These are phyloP conservation scores for Caerostris extrusa DNA, from an alignment of 1,140 invertebrate species.

Conservation along the genomic window DNA sequence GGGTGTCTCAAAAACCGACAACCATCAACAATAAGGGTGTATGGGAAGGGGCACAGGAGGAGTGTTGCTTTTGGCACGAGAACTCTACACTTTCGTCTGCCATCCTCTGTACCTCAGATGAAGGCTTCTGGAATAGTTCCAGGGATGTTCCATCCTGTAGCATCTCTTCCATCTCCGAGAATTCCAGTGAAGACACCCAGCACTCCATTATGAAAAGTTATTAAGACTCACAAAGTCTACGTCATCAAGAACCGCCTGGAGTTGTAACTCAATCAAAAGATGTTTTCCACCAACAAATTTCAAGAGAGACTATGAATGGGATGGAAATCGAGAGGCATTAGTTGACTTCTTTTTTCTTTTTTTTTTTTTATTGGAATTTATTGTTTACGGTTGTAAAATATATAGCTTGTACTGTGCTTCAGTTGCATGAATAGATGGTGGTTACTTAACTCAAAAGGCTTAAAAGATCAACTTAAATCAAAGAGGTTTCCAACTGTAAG, in stretches of 20 bases:
- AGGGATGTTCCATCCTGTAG: not conserved
- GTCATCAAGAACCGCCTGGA: not conserved
- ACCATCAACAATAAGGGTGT: constrained; percentile 48
- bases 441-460: not conserved
- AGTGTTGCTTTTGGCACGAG: constrained; percentile 63
- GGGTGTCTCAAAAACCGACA: constrained; percentile 32
- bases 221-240: not conserved
- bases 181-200: constrained; percentile 45
- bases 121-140: not conserved
- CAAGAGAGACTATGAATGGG: not conserved
- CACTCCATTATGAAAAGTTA: constrained; percentile 63
- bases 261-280: constrained; percentile 40
- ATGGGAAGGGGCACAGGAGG: not conserved
- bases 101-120: not conserved
- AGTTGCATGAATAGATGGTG: not conserved
- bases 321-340: constrained; percentile 14
- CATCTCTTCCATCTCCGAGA: constrained; percentile 19
- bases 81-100: constrained; percentile 11
- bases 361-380: not conserved
- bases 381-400: not conserved
- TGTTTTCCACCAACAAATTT: constrained; percentile 34
- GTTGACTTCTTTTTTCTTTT: not conserved
- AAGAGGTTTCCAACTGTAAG: not conserved
- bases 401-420: not conserved
- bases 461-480: not conserved